Evolutionary conservation across 2,797 vertebrate genomes (phyloP).

Genomic region (Catharus ustulatus): DNA sequence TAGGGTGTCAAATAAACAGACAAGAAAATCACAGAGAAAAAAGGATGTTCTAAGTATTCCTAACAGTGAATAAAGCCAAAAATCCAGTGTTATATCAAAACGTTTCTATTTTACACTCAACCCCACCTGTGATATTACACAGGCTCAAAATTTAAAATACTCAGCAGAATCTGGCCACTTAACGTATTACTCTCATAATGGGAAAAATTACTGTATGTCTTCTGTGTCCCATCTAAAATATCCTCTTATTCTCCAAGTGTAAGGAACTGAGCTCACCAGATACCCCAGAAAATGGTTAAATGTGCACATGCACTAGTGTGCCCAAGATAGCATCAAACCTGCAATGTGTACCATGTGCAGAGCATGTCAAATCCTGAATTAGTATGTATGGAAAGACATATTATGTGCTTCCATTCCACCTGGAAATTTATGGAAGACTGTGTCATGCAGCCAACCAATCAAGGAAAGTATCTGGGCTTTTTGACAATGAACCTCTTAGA

Average conservation of each 20-base stretch:
- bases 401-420: neutral
- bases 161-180: neutral
- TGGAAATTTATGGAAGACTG: neutral
- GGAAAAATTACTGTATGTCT: neutral
- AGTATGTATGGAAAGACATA: rapidly evolving
- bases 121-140: neutral
- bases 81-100: neutral
- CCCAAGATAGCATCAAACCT: neutral
- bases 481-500: neutral
- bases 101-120: neutral
- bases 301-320: rapidly evolving
- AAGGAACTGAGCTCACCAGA: neutral
- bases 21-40: neutral
- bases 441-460: neutral
- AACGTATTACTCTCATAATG: rapidly evolving
- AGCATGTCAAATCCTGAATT: neutral
- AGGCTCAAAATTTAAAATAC: neutral
- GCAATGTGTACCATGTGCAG: rapidly evolving
- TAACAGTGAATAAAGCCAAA: neutral
- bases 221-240: neutral
- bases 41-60: neutral
- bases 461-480: neutral
- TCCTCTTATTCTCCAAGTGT: neutral
- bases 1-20: neutral
- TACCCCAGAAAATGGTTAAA: neutral